Conservation (phyloP, 2,797 vertebrate species). For the Lagorchestes hirsutus region DNA sequence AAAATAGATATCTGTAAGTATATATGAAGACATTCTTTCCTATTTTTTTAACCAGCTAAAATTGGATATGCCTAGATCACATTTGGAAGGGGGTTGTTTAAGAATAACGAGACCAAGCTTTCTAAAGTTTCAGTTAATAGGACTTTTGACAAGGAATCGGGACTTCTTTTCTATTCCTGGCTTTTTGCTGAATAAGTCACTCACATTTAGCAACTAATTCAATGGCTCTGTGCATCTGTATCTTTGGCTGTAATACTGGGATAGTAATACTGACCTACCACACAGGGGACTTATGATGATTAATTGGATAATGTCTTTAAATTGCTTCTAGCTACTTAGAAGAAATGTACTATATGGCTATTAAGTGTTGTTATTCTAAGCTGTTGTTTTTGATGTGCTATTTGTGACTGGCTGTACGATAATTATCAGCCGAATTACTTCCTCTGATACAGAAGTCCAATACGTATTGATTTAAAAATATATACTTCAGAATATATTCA, state of each 20-base stretch:
- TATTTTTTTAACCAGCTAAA: conserved; percentile 22
- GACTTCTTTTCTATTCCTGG: conserved; percentile 24
- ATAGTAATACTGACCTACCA: conserved; percentile 63
- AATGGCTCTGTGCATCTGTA: conserved; percentile 1
- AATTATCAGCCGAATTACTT: conserved; percentile 68
- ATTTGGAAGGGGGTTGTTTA: conserved; percentile 29
- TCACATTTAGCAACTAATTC: conserved; percentile 20
- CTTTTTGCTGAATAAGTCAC: not conserved
- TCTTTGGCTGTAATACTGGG: conserved; percentile 38
- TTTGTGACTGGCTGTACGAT: conserved; percentile 33
- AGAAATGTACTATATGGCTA: conserved; percentile 58
- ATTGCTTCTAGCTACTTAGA: conserved; percentile 70
- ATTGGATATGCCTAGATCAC: not conserved
- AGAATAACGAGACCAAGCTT: conserved; percentile 29
- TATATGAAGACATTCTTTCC: not conserved
- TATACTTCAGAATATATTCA: conserved; percentile 39
- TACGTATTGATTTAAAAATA: conserved; percentile 61
- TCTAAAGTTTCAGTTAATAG: not conserved
- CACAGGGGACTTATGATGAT: conserved; percentile 50
- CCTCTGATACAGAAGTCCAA: conserved; percentile 53
- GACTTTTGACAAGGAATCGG: not conserved
- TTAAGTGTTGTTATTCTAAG: conserved; percentile 65
- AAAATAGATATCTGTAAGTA: conserved; percentile 12
- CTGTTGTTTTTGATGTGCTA: conserved; percentile 55
- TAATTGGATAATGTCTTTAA: conserved; percentile 70